Base-by-base conservation (phyloP, 2,888 invertebrate genomes). In the Chorisops tibialis region DNA sequence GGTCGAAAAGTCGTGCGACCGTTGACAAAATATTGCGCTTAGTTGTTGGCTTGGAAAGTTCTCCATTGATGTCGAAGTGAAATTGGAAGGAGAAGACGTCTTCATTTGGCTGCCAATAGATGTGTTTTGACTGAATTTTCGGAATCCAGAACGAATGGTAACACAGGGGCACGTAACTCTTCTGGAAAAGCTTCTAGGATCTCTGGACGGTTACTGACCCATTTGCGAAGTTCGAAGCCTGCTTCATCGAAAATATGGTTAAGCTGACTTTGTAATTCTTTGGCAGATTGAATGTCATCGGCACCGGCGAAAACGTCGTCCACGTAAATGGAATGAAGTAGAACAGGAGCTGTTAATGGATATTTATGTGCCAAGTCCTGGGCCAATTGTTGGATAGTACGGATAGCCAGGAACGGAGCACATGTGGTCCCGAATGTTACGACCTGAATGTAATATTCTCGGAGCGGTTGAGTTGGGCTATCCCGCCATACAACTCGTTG, bases 161-260 rank as follows among this genome's bases (percentile, higher is more conserved):
- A 6, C 14, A 24, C 12, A 2, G 3, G 21, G 14, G 21, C 50
- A 9, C 30, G 22, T 14, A 9, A 24, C 18, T 1, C 30, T 30
- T 50, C 30, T 14, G 30, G 50, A 30, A 50, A 14, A 5, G 16
- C 30, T 6, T 19, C 14, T 21, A 50, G 6, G 9, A 50, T 14
- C n/a, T 50, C 14, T 35, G 21, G 24, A 24, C 24, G 14, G n/a
- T 22, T 50, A 18, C 50, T 50, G 35, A 50, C 50, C 50, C 50
- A 50, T 50, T 50, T 50, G 12, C 50, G 24, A 5, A 50, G 50
- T 12, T 50, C 22, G 30, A 50, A 50, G 12, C 4, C 35, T 7
- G 50, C 50, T 50, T 50, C 50, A 14, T 50, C 14, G 30, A 22
- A 50, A 24, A 50, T 50, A 21, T n/a, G n/a, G n/a, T n/a, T n/a